A percentile compares a stretch with the other conserved stretches of the same genome.
Evolutionary conservation across 2,113 vertebrate species (phyloP).

Genomic region (Prinia subflava): DNA sequence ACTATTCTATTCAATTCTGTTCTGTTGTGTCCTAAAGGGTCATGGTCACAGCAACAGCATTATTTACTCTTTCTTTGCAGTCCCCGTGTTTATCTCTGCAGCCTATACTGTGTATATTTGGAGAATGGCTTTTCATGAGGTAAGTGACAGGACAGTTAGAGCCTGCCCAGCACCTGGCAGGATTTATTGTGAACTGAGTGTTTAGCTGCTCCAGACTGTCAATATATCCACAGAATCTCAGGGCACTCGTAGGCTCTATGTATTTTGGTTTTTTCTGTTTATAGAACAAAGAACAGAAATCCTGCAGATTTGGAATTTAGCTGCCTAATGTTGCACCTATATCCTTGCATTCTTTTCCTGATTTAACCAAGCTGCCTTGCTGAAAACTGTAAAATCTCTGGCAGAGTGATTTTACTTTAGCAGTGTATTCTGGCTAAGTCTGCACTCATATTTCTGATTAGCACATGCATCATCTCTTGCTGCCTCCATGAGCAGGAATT

Average conservation of each 20-base stretch:
- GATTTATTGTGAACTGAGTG: background rate
- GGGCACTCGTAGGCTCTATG: background rate
- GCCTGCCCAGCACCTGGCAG: background rate
- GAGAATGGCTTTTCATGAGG: background rate
- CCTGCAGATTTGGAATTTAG: background rate
- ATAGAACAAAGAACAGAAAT: background rate
- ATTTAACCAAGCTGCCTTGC: background rate
- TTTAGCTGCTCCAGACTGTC: background rate
- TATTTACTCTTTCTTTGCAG: background rate
- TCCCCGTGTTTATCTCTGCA: background rate
- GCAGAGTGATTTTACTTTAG: background rate
- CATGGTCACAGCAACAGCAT: background rate
- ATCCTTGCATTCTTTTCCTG: background rate
- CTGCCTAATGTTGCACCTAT: background rate
- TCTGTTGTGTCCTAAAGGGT: background rate
- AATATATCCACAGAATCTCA: background rate
- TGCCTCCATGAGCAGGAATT: background rate
- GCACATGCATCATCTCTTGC: background rate
- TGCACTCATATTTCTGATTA: background rate
- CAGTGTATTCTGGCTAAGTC: background rate
- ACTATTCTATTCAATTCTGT: background rate
- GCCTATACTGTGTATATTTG: background rate
- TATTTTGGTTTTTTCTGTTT: background rate
- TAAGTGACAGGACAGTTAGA: background rate
- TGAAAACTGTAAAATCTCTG: background rate